These are phyloP conservation scores for Drosophila varians DNA, from an alignment of 1,140 invertebrate genomes.

Conservation along the genomic window DNA sequence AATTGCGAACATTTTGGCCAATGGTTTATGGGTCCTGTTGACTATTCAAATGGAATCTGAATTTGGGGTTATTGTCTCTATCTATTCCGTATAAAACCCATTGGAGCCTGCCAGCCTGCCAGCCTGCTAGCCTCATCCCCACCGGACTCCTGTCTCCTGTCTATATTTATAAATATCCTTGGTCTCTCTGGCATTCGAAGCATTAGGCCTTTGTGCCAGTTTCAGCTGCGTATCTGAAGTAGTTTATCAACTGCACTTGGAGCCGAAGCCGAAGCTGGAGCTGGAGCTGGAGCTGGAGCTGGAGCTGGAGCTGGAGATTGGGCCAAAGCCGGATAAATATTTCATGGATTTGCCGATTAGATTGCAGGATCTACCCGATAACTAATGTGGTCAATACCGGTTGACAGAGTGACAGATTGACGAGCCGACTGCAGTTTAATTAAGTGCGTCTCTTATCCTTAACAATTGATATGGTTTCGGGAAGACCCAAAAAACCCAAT, in stretches of 20 bases:
- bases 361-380: not conserved
- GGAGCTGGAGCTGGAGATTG: not conserved
- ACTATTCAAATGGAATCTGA: constrained; percentile 45
- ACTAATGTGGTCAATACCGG: not conserved
- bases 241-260: constrained; percentile 20
- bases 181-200: constrained; percentile 12
- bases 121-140: not conserved
- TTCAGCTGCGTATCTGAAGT: constrained; percentile 8
- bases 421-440: not conserved
- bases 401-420: not conserved
- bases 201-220: constrained; percentile 28
- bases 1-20: constrained; percentile 15
- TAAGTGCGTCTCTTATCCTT: not conserved
- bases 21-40: constrained; percentile 46
- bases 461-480: not conserved
- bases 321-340: not conserved
- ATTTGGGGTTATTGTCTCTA: constrained; percentile 39
- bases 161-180: constrained; percentile 33
- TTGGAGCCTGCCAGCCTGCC: too few relatives aligned
- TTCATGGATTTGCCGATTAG: constrained; percentile 1
- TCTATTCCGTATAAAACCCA: too few relatives aligned
- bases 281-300: too few relatives aligned
- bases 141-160: not conserved
- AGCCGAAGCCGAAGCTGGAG: too few relatives aligned
- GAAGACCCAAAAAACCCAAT: not conserved